Conservation (phyloP, 1,140 invertebrate species). For the Reticulitermes speratus region DNA sequence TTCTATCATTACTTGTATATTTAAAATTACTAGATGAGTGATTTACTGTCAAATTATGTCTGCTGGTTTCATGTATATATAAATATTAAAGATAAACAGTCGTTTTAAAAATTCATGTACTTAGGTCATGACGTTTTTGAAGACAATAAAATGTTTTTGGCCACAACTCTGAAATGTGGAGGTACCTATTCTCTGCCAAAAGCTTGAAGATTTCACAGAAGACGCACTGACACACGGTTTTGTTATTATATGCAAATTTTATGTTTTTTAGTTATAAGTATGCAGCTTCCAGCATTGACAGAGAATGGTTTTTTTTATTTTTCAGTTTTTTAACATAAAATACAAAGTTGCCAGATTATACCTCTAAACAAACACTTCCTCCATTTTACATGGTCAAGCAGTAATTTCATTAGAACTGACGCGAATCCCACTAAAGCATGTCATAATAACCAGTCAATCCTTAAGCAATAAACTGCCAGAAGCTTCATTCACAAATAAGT, state of each 20-base stretch:
- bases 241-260: neutral
- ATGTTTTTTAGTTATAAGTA: neutral
- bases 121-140: slow-evolving; percentile 36
- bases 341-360: neutral
- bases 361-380: slow-evolving; percentile 20
- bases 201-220: neutral
- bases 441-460: too few species aligned
- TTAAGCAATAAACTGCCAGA: neutral
- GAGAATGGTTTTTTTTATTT: slow-evolving; percentile 12
- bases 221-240: neutral
- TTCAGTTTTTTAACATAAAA: slow-evolving; percentile 26
- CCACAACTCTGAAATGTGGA: slow-evolving; percentile 18
- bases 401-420: slow-evolving; percentile 33
- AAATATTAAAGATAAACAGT: neutral
- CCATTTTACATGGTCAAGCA: slow-evolving; percentile 30
- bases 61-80: slow-evolving; percentile 28
- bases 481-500: neutral
- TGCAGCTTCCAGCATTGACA: slow-evolving; percentile 9
- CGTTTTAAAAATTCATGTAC: slow-evolving; percentile 29
- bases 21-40: neutral
- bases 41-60: slow-evolving; percentile 12
- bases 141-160: slow-evolving; percentile 38
- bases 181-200: neutral
- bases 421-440: slow-evolving; percentile 13
- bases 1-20: slow-evolving; percentile 3